A percentile compares a stretch with the other conserved stretches of the same genome.
Conservation (phyloP, 2,888 invertebrate species). For the Brenthis hecate region DNA sequence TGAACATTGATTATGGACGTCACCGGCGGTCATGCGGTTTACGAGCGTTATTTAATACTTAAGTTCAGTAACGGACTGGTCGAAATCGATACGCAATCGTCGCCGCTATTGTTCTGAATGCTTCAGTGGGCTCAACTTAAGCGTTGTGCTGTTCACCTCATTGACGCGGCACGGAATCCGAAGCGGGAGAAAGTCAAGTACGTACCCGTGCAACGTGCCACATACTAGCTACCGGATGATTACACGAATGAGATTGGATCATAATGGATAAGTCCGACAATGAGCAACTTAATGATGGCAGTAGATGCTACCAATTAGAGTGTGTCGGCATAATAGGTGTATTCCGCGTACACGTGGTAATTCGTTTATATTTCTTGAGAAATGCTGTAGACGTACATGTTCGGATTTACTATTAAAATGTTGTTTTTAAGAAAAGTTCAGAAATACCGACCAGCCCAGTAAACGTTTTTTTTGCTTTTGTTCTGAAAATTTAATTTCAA, state of each 20-base stretch:
- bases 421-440: too few species aligned
- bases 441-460: too few species aligned
- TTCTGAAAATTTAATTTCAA: too few species aligned
- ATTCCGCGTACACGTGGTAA: constrained; percentile 51
- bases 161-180: constrained; percentile 74
- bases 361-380: constrained; percentile 1
- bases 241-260: constrained; percentile 69
- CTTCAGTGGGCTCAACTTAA: constrained; percentile 70
- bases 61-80: constrained; percentile 59
- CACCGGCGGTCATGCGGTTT: constrained; percentile 50
- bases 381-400: background rate
- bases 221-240: constrained; percentile 58
- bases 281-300: constrained; percentile 47
- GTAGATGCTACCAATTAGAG: constrained; percentile 57
- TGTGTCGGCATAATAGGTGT: constrained; percentile 53
- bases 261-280: constrained; percentile 68
- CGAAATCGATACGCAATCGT: constrained; percentile 66
- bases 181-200: constrained; percentile 77
- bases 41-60: constrained; percentile 57
- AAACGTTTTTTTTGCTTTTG: too few species aligned
- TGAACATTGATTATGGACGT: constrained; percentile 39
- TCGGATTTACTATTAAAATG: background rate
- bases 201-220: constrained; percentile 66
- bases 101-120: constrained; percentile 61
- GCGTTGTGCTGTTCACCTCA: constrained; percentile 73